Percentiles rank a stretch among this genome's conserved stretches.
These are phyloP conservation scores for Crioceris asparagi DNA, from an alignment of 2,888 invertebrate genomes.

Conservation along the genomic window DNA sequence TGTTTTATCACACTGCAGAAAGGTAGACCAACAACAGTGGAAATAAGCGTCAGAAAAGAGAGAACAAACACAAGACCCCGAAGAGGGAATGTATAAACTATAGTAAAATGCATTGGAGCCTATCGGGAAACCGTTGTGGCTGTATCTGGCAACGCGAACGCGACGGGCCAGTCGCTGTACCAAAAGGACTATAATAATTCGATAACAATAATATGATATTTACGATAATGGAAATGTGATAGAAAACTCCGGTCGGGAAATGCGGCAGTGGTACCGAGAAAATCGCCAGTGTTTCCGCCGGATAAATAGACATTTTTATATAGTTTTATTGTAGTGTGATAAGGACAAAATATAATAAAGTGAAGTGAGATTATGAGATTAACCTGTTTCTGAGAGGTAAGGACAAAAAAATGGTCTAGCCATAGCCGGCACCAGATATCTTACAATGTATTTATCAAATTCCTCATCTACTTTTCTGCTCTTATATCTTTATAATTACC, in stretches of 20 bases:
- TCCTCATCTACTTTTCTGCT: neutral
- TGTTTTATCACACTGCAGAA: neutral
- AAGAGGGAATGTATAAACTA: constrained; percentile 17
- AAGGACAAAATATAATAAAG: constrained; percentile 1
- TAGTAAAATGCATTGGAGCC: constrained; percentile 29
- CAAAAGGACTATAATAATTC: too few relatives aligned
- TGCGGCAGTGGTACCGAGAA: too few relatives aligned
- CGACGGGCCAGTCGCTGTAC: too few relatives aligned
- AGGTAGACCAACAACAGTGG: constrained; percentile 3
- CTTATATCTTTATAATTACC: too few relatives aligned
- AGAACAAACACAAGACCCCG: neutral
- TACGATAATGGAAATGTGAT: too few relatives aligned
- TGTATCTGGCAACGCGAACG: too few relatives aligned
- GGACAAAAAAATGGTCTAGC: too few relatives aligned
- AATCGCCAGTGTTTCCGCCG: too few relatives aligned
- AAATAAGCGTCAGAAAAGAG: constrained; percentile 1
- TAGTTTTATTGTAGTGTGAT: constrained; percentile 16
- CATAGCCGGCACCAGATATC: too few relatives aligned
- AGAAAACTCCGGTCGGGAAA: too few relatives aligned
- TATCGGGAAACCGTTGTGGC: constrained; percentile 29
- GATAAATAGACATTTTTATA: constrained; percentile 15
- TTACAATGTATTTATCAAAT: too few relatives aligned
- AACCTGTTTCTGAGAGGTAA: constrained; percentile 29
- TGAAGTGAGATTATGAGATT: constrained; percentile 22
- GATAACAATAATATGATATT: too few relatives aligned